phyloP scores from a whole-genome alignment of 2,797 vertebrate species.

The Melanotaenia parkinsoni region DNA sequence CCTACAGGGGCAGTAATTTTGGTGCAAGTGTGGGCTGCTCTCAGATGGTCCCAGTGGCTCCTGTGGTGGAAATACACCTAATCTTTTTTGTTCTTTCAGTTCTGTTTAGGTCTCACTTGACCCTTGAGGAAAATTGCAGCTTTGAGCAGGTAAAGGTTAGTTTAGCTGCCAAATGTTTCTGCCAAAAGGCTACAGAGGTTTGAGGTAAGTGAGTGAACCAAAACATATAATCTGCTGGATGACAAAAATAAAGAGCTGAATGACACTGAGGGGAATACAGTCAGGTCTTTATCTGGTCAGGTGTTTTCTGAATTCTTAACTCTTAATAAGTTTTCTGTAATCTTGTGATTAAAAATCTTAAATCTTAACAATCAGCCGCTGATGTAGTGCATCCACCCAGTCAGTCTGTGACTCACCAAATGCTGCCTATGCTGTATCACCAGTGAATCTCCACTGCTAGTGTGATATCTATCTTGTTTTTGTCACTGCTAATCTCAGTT shows the following conservation, averaged over 20 bases:
- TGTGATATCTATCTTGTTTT: slow-evolving; percentile 12
- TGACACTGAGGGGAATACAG: background rate
- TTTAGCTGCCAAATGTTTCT: background rate
- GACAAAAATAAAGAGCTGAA: no score
- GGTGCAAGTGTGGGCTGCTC: background rate
- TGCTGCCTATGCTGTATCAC: slow-evolving; percentile 49
- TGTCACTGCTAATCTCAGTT: slow-evolving; percentile 9
- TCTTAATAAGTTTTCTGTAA: slow-evolving; percentile 29
- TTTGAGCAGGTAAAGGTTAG: background rate
- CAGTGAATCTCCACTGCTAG: slow-evolving; percentile 27
- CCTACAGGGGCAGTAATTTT: background rate
- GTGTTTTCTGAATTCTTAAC: slow-evolving; percentile 16
- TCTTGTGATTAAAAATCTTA: slow-evolving; percentile 14
- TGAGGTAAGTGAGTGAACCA: background rate
- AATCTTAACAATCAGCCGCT: slow-evolving; percentile 40
- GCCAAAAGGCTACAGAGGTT: background rate
- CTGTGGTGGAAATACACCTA: background rate
- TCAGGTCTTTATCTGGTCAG: background rate
- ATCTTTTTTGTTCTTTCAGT: background rate
- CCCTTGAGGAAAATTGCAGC: background rate
- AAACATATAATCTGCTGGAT: background rate
- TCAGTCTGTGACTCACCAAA: slow-evolving; percentile 64
- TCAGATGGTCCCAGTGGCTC: background rate
- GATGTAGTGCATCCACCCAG: slow-evolving; percentile 48
- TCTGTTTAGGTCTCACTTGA: background rate